These are phyloP conservation scores for Gymnobelideus leadbeateri DNA, from an alignment of 2,113 vertebrate genomes.

Conservation along the genomic window DNA sequence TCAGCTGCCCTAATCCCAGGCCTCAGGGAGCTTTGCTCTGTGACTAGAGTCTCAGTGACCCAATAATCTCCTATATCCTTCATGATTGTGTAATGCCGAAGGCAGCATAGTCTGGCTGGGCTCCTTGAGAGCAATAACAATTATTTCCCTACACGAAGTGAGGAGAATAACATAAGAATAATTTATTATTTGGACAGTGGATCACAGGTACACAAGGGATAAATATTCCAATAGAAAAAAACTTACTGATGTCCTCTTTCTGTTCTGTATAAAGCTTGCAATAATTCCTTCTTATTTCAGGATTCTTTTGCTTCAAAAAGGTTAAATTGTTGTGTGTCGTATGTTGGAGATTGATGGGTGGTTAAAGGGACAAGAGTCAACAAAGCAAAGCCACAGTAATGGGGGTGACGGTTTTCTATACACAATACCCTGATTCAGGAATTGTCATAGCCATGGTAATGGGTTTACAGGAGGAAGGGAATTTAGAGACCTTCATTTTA, in stretches of 20 bases:
- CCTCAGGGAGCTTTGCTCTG: conserved; percentile 5
- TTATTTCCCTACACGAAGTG: background rate
- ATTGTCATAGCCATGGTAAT: background rate
- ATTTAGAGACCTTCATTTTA: background rate
- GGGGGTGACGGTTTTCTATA: background rate
- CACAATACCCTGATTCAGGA: background rate
- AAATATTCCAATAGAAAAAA: background rate
- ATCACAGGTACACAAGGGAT: background rate
- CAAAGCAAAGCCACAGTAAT: background rate
- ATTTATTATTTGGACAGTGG: background rate
- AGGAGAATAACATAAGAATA: background rate
- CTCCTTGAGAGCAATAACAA: background rate
- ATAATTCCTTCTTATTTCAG: background rate
- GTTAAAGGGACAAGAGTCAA: background rate
- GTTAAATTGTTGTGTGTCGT: background rate
- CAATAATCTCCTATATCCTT: background rate
- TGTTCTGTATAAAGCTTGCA: background rate
- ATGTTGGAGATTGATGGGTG: background rate
- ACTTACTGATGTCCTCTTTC: background rate
- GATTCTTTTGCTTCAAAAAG: background rate
- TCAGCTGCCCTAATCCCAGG: background rate
- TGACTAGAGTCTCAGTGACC: background rate
- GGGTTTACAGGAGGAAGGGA: background rate
- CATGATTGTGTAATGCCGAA: background rate
- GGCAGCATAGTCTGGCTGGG: background rate